Evolutionary conservation across 1,140 invertebrate species (phyloP).

Genomic region (Trachymyrmex septentrionalis): DNA sequence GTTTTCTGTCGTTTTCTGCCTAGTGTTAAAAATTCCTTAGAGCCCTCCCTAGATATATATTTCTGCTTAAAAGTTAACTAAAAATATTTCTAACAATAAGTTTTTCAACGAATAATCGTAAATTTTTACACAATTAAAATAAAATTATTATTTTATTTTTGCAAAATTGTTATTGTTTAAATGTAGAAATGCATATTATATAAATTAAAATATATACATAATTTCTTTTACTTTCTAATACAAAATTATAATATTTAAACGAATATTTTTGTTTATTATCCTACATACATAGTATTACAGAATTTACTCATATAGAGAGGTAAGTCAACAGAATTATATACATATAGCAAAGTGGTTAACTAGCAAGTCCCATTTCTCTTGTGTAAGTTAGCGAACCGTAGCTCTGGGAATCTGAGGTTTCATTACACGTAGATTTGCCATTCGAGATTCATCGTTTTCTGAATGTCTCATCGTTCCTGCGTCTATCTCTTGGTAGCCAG

Average conservation of each 20-base stretch:
- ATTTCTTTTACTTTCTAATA: not conserved
- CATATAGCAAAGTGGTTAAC: constrained; percentile 40
- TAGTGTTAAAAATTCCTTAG: not conserved
- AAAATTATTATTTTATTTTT: not conserved
- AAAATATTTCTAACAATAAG: not conserved
- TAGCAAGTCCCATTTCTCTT: constrained; percentile 32
- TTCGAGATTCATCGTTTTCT: constrained; percentile 56
- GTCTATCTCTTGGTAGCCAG: constrained; percentile 11
- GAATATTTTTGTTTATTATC: not conserved
- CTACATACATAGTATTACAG: not conserved
- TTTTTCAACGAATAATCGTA: not conserved
- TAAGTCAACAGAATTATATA: constrained; percentile 34
- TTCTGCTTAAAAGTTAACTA: not conserved
- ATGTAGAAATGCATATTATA: not conserved
- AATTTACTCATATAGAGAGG: constrained; percentile 19
- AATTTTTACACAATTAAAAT: not conserved
- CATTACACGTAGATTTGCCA: constrained; percentile 44
- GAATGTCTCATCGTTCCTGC: not conserved
- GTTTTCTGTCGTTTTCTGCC: no score
- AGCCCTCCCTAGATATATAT: not conserved
- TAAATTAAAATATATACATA: not conserved
- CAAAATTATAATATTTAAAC: not conserved
- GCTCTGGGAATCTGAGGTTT: constrained; percentile 30
- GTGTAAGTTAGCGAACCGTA: constrained; percentile 18
- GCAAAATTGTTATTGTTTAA: not conserved